Conservation (phyloP, 2,113 vertebrate genomes). For the Symphodus melops region DNA sequence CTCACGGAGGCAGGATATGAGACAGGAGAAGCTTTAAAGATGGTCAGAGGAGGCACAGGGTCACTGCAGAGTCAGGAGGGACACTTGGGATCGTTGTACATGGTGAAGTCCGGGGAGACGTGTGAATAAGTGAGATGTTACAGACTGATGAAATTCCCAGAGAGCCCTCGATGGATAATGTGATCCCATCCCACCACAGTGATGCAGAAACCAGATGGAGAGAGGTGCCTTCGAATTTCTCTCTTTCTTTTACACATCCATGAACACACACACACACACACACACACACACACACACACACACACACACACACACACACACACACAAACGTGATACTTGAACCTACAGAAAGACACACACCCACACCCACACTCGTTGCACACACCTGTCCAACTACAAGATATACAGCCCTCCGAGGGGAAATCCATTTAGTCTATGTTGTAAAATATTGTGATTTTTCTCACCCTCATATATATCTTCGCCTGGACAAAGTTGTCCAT, state of each 20-base stretch:
- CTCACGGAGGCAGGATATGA: slow-evolving; percentile 29
- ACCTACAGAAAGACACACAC: slow-evolving; percentile 37
- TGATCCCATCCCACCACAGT: slow-evolving; percentile 67
- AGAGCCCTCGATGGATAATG: slow-evolving; percentile 77
- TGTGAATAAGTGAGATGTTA: slow-evolving; percentile 84
- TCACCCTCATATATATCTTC: slow-evolving; percentile 56
- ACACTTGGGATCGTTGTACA: slow-evolving; percentile 31
- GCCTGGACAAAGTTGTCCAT: slow-evolving; percentile 23
- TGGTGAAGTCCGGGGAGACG: slow-evolving; percentile 53
- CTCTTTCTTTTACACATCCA: slow-evolving; percentile 31
- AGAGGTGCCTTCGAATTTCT: slow-evolving; percentile 48
- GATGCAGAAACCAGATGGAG: slow-evolving; percentile 82
- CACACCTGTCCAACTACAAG: slow-evolving; percentile 67
- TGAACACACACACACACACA: slow-evolving; percentile 39
- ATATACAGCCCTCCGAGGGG: slow-evolving; percentile 65
- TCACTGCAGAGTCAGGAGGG: slow-evolving; percentile 53
- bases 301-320: slow-evolving; percentile 28
- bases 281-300: slow-evolving; percentile 21
- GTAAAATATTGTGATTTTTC: slow-evolving; percentile 72
- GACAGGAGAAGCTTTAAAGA: slow-evolving; percentile 32
- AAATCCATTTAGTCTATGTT: slow-evolving; percentile 67
- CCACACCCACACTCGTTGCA: slow-evolving; percentile 45
- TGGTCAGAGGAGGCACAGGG: slow-evolving; percentile 45
- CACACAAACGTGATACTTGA: slow-evolving; percentile 7
- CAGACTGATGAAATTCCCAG: slow-evolving; percentile 83